Evolutionary conservation across 2,797 vertebrate genomes (phyloP).

Genomic region (Florisuga fusca): DNA sequence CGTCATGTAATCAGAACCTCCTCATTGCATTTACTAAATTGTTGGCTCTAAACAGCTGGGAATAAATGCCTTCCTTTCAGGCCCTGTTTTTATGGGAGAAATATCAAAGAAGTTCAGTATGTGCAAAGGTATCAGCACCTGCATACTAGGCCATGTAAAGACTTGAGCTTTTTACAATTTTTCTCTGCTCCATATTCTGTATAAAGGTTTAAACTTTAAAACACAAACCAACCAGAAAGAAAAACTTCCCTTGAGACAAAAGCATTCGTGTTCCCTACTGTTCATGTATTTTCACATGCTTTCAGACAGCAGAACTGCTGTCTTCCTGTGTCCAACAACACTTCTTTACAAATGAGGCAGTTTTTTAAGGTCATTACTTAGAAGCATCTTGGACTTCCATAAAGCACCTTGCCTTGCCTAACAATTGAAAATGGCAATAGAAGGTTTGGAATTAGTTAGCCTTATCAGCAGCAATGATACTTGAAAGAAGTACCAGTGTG

Average conservation of each 20-base stretch:
- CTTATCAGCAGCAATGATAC: background rate
- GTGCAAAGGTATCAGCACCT: background rate
- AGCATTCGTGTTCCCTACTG: background rate
- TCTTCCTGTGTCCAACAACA: rapidly evolving
- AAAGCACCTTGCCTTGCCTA: background rate
- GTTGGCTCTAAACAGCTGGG: background rate
- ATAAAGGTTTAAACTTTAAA: background rate
- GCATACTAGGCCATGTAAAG: background rate
- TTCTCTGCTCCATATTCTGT: background rate
- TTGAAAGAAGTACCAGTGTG: background rate
- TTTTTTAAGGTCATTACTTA: background rate
- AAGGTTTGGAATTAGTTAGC: background rate
- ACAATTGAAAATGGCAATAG: background rate
- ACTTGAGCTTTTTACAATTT: background rate
- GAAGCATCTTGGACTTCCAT: background rate
- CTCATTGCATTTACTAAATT: background rate
- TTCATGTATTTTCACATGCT: background rate
- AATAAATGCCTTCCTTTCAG: background rate
- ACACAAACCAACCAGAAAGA: background rate
- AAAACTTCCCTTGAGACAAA: background rate
- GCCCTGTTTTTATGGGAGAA: background rate
- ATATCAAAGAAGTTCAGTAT: background rate
- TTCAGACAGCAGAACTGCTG: background rate
- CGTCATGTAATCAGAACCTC: background rate
- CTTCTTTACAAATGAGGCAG: background rate